Evolutionary conservation across 2,113 vertebrate species (phyloP), one percentile per base, ranked within the genome.

Genomic region (Salvelinus sp.): DNA sequence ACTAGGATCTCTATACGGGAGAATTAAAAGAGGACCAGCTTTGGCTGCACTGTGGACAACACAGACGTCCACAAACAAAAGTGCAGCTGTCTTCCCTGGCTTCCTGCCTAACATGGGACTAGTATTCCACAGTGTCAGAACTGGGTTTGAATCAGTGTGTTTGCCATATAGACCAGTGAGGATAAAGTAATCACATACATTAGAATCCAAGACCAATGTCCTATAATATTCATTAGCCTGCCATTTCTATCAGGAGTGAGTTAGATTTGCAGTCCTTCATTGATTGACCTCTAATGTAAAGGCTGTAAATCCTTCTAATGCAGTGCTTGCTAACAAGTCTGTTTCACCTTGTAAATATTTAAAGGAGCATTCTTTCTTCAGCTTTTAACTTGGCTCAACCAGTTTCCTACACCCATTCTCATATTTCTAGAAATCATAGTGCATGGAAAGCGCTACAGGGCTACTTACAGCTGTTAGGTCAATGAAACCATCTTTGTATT

Each of bases 21-120:
- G 85, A 90, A 90, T 91, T 73, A 92, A 82, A 91, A 90, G 85
- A 79, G 83, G 70, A 80, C 73, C 14, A 44, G 9, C 2, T 10
- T 44, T 44, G 20, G 80, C 76, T 82, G 78, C 78, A 74, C 69
- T 62, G 82, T 80, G 82, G 83, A 86, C 81, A 87, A 87, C 75
- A 72, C 85, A 87, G 82, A 87, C 86, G 78, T 82, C 70, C 68
- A 78, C 82, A 63, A 85, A 64, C 4, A 72, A 78, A 64, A 79
- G 82, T 64, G 71, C 74, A 79, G 48, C 70, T 66, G 74, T 65
- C 72, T 69, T 83, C 80, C 7, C 27, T 65, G 70, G 76, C 84
- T 81, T 77, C 62, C 62, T 54, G 64, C 73, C 81, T 60, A 48
- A 57, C 64, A 28, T 38, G 12, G 28, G 7, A 67, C 65, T 18